Base-by-base conservation (phyloP, 2,888 invertebrate genomes). In the Pediacus dermestoides region DNA sequence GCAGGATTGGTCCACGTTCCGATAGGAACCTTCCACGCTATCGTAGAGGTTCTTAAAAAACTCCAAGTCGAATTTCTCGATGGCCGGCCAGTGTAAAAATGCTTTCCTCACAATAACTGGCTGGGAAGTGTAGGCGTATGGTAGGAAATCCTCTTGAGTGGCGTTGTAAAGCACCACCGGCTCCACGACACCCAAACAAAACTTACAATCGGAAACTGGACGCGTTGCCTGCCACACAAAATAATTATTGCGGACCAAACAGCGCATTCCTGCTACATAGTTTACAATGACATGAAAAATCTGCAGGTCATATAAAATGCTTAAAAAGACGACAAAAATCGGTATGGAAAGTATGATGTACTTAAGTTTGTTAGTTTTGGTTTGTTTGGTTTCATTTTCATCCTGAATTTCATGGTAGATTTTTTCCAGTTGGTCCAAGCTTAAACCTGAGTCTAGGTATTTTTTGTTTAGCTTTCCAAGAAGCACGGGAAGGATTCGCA, bases 201-300 rank as follows among this genome's bases (percentile, higher is more conserved):
- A 87, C 55, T 75, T 72, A 63, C 92, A 92, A 69, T 88, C 78
- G 12, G 88, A 83, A 35, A 88, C 73, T 14, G 91, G 91, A 50
- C 91, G 74, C 12, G 88, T 85, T 34, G 86, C 85, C 71, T 92
- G 91, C 88, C 88, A 88, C 49, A 89, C 72, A 42, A 91, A 73
- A 66, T 86, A 88, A 73, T 90, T 90, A 67, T 86, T 88, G 48
- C 85, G 82, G 61, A 91, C 62, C 48, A 89, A 70, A 70, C 92
- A 92, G 60, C 87, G 77, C 48, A 79, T 73, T 55, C 78, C 76
- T 52, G 78, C 54, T 48, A 78, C 49, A 52, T 70, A 56, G 36
- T 42, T 44, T 8, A 42, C n/a, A 16, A 35, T 11, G 14, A 16
- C 32, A 22, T 35, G 4, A n/a, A n/a, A n/a, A n/a, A n/a, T n/a